These are phyloP conservation scores for Siniperca scherzeri DNA, from an alignment of 2,797 vertebrate genomes.

Conservation along the genomic window DNA sequence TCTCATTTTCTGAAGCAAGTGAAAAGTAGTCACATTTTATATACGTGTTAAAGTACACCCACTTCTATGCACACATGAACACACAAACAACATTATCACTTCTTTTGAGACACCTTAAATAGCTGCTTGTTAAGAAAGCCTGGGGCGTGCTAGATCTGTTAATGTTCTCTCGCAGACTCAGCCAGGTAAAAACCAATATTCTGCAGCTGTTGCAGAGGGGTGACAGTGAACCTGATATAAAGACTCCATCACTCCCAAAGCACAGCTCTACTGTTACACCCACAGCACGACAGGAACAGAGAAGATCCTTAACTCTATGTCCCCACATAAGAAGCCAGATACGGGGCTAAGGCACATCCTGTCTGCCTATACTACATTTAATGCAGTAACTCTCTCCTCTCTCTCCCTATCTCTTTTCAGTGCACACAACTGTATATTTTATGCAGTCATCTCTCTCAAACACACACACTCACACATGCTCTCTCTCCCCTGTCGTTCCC, in stretches of 20 bases:
- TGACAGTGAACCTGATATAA: slow-evolving; percentile 55
- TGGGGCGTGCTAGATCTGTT: slow-evolving; percentile 5
- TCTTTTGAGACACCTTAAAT: slow-evolving; percentile 6
- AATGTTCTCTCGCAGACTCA: slow-evolving; percentile 11
- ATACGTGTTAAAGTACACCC: neutral
- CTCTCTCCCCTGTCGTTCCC: slow-evolving; percentile 39
- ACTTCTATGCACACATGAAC: neutral
- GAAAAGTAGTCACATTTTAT: neutral
- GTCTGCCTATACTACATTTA: slow-evolving; percentile 42
- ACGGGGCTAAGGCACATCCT: slow-evolving; percentile 30
- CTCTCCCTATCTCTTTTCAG: slow-evolving; percentile 6
- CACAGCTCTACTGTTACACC: slow-evolving; percentile 47
- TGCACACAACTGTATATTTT: slow-evolving; percentile 54
- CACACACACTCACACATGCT: neutral
- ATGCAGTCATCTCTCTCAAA: slow-evolving; percentile 51
- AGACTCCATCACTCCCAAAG: slow-evolving; percentile 44
- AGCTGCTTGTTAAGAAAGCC: slow-evolving; percentile 30
- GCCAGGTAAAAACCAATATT: slow-evolving; percentile 58
- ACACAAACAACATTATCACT: neutral
- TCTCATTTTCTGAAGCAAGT: slow-evolving; percentile 17
- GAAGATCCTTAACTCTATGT: slow-evolving; percentile 45
- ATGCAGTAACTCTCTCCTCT: slow-evolving; percentile 35
- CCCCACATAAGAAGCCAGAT: slow-evolving; percentile 67
- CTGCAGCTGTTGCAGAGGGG: slow-evolving; percentile 62
- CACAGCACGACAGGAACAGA: slow-evolving; percentile 21